phyloP scores from a whole-genome alignment of 2,797 vertebrate species.

The Enteromius viviparus region DNA sequence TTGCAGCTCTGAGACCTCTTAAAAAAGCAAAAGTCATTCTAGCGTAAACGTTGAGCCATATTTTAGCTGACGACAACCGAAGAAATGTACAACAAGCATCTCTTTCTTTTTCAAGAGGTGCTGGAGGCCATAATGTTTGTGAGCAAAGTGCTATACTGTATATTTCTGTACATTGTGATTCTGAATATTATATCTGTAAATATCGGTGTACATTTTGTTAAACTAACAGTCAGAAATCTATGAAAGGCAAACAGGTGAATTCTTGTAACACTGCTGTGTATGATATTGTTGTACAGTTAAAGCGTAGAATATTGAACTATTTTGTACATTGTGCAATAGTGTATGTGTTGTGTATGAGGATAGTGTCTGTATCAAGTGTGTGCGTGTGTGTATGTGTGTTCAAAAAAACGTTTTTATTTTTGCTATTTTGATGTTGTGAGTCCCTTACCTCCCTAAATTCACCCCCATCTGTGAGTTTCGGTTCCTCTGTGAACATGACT shows the following conservation, averaged over 20 bases:
- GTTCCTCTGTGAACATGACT: constrained; percentile 29
- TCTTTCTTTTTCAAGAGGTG: constrained; percentile 71
- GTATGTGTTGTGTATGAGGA: constrained; percentile 68
- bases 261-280: constrained; percentile 73
- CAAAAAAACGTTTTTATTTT: constrained; percentile 44
- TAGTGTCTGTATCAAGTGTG: constrained; percentile 48
- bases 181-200: constrained; percentile 78
- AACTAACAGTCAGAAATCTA: constrained; percentile 68
- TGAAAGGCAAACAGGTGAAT: constrained; percentile 71
- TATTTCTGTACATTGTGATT: constrained; percentile 79
- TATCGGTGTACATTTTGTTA: constrained; percentile 80
- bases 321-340: constrained; percentile 79
- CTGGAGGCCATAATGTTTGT: constrained; percentile 72
- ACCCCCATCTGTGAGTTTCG: constrained; percentile 28
- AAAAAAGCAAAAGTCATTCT: constrained; percentile 47
- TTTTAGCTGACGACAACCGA: constrained; percentile 57
- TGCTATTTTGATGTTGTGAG: constrained; percentile 51
- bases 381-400: constrained; percentile 28
- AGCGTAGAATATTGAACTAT: constrained; percentile 73
- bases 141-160: constrained; percentile 73
- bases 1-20: constrained; percentile 71
- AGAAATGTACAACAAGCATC: constrained; percentile 53
- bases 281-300: constrained; percentile 60
- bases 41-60: constrained; percentile 56
- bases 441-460: constrained; percentile 40